Evolutionary conservation across 2,888 invertebrate genomes (phyloP).

Genomic region (Cryptocephalus moraei): DNA sequence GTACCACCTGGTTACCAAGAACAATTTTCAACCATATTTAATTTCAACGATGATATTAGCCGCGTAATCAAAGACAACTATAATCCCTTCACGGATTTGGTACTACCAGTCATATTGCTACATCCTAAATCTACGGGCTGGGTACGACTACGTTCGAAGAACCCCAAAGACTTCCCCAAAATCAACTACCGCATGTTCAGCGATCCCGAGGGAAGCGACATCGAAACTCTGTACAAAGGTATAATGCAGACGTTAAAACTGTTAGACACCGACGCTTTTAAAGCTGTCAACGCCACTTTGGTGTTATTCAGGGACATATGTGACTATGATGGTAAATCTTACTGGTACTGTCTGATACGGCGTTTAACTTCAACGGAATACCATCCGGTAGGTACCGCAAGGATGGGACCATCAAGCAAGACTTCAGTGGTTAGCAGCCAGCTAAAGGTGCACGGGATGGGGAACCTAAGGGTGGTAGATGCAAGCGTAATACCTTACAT

Average conservation of each 20-base stretch:
- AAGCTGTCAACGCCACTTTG: constrained; percentile 44
- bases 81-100: constrained; percentile 7
- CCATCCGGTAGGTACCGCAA: constrained; percentile 43
- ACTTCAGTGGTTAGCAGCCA: constrained; percentile 45
- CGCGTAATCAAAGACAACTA: too few species aligned
- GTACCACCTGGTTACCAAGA: too few species aligned
- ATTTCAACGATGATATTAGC: too few species aligned
- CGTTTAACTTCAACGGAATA: constrained; percentile 38
- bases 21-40: too few species aligned
- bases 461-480: constrained; percentile 42
- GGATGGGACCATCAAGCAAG: constrained; percentile 42
- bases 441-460: constrained; percentile 42
- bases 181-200: constrained; percentile 2
- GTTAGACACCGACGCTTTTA: constrained; percentile 45
- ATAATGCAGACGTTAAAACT: constrained; percentile 33
- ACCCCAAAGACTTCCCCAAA: not conserved
- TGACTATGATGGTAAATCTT: constrained; percentile 24
- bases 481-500: constrained; percentile 44
- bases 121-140: not conserved
- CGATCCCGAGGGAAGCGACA: constrained; percentile 37
- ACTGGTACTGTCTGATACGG: constrained; percentile 40
- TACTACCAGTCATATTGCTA: constrained; percentile 12
- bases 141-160: not conserved
- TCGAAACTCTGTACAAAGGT: constrained; percentile 53
- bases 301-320: constrained; percentile 37